Conservation (phyloP, 2,797 vertebrate species). For the Chloroceryle amazona region DNA sequence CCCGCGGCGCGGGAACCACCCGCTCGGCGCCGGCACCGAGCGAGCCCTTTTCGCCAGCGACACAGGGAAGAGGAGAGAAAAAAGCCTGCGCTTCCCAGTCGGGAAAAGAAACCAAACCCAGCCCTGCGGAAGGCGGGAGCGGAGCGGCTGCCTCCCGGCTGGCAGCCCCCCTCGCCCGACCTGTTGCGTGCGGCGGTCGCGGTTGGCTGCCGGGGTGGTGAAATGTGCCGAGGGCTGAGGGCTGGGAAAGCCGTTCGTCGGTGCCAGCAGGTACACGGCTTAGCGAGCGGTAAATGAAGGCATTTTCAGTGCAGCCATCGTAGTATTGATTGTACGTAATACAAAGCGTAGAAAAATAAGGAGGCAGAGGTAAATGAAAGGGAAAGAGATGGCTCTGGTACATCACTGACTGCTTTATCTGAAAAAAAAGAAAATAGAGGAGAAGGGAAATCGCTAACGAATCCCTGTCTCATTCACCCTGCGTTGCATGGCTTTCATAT, state of each 20-base stretch:
- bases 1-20: background rate
- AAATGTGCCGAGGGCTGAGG: background rate
- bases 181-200: background rate
- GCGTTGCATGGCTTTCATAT: background rate
- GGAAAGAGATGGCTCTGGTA: background rate
- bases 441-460: background rate
- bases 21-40: constrained; percentile 19
- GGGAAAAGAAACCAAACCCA: background rate
- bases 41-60: background rate
- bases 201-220: background rate
- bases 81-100: rapidly evolving
- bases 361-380: background rate
- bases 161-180: background rate
- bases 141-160: background rate
- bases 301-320: background rate
- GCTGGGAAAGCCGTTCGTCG: background rate
- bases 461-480: background rate
- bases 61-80: rapidly evolving
- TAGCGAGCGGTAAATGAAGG: background rate
- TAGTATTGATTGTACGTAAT: background rate
- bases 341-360: background rate
- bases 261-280: background rate
- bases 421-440: background rate
- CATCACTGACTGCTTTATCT: background rate
- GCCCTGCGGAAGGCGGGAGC: background rate